These are phyloP conservation scores for Euclidia mi DNA, from an alignment of 2,888 invertebrate genomes.

Conservation along the genomic window DNA sequence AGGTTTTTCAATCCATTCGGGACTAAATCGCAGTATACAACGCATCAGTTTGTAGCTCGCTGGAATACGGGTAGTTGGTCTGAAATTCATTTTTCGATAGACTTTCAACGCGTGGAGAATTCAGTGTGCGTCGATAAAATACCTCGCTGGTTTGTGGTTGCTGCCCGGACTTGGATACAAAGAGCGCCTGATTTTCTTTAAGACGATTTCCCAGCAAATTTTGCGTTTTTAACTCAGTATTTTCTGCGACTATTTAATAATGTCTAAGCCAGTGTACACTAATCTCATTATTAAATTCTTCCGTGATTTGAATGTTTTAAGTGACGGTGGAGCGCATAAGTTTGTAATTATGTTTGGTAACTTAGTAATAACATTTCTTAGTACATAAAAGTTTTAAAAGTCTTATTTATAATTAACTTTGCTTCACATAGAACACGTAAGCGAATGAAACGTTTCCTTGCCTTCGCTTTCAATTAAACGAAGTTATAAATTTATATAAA, in stretches of 20 bases:
- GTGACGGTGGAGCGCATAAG: too few species aligned
- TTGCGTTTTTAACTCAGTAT: conserved; percentile 9
- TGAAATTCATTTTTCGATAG: too few species aligned
- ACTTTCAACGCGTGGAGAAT: too few species aligned
- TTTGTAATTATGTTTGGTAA: too few species aligned
- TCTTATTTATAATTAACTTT: too few species aligned
- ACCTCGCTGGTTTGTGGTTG: conserved; percentile 6
- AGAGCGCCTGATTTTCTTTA: conserved; percentile 12
- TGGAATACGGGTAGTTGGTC: too few species aligned
- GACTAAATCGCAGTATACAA: conserved; percentile 15
- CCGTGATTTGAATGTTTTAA: too few species aligned
- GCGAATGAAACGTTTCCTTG: conserved; percentile 17
- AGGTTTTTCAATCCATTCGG: conserved; percentile 14
- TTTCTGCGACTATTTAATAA: conserved; percentile 1
- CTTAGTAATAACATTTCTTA: too few species aligned
- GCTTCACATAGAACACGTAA: conserved; percentile 32
- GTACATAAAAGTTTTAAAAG: conserved; percentile 11
- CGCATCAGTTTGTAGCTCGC: conserved; percentile 10
- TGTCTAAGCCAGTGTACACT: not conserved
- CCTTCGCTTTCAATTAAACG: conserved; percentile 36
- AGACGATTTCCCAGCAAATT: conserved; percentile 14
- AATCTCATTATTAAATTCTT: too few species aligned
- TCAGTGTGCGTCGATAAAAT: conserved; percentile 19
- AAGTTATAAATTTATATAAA: conserved; percentile 47
- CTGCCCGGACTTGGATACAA: conserved; percentile 15